phyloP scores from a whole-genome alignment of 2,113 vertebrate species.

The Mobula hypostoma region DNA sequence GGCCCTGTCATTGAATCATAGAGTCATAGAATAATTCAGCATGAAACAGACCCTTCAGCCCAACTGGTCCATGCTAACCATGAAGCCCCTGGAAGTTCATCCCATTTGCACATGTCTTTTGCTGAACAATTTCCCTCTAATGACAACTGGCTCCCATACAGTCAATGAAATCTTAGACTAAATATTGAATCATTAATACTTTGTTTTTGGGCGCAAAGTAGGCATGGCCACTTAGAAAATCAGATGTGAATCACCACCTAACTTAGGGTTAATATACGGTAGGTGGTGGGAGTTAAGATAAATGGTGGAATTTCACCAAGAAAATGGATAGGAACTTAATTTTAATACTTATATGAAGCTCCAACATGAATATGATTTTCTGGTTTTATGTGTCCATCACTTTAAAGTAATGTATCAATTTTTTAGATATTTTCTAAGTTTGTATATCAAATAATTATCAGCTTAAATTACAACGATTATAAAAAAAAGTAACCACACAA shows the following conservation, averaged over 20 bases:
- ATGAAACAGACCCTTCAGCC: too few relatives aligned
- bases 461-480: too few relatives aligned
- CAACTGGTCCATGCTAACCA: too few relatives aligned
- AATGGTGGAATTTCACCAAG: neutral
- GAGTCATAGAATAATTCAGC: too few relatives aligned
- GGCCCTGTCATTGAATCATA: too few relatives aligned
- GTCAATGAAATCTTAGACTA: neutral
- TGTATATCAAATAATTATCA: neutral
- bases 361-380: neutral
- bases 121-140: neutral
- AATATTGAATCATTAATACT: neutral
- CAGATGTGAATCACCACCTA: neutral
- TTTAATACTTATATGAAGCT: neutral
- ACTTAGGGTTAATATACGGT: neutral
- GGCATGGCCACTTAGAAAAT: neutral
- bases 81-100: too few relatives aligned
- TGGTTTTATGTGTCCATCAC: neutral
- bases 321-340: neutral
- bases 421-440: neutral
- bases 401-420: neutral
- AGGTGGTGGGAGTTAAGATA: neutral
- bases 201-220: neutral
- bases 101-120: neutral
- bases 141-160: neutral
- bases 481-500: too few relatives aligned